Base-by-base conservation (phyloP, 1,140 invertebrate species). In the Scaptodrosophila lebanonensis region DNA sequence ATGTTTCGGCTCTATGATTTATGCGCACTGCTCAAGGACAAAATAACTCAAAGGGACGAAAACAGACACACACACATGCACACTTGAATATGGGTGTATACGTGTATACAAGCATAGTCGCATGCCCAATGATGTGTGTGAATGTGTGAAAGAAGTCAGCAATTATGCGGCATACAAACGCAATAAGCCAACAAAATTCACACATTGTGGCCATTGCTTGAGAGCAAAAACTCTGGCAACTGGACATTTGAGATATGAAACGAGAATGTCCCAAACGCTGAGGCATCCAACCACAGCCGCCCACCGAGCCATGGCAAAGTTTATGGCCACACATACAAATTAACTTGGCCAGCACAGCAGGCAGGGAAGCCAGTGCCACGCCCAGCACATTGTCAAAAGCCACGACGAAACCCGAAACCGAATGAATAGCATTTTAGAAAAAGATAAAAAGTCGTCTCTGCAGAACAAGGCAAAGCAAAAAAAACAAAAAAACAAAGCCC, bases 171-270 rank as follows among this genome's bases (percentile, higher is more conserved):
- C 73, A 77, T 79, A 73, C 64, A 77, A 77, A 73, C 79, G 72
- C 73, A 77, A 77, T 77, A 77, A 77, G 73, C 72, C 73, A 77
- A 77, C 72, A 77, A 73, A 77, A 77, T 79, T 79, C 73, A 77
- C 73, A 77, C 73, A 77, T 77, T 82, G 75, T 73, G 72, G 56
- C 51, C 56, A 64, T 64, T 39, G 8, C 8, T 42, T 42, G 38
- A 42, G 51, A 36, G 22, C 17, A 40, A 56, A 48, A 56, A 47
- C 42, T 38, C 49, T 57, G 45, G 30, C 53, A 79, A 61, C 68
- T 77, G 72, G 68, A 71, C 68, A 73, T 82, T 77, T 73, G 64
- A 77, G 72, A 77, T 77, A 77, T 72, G 58, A 51, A 32, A 49
- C 22, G 66, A 53, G 63, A 45, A 56, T 48, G 51, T 61, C 43